A percentile compares a stretch with the other conserved stretches of the same genome.
Conservation (phyloP, 2,888 invertebrate species). For the Ophion slaviceki region DNA sequence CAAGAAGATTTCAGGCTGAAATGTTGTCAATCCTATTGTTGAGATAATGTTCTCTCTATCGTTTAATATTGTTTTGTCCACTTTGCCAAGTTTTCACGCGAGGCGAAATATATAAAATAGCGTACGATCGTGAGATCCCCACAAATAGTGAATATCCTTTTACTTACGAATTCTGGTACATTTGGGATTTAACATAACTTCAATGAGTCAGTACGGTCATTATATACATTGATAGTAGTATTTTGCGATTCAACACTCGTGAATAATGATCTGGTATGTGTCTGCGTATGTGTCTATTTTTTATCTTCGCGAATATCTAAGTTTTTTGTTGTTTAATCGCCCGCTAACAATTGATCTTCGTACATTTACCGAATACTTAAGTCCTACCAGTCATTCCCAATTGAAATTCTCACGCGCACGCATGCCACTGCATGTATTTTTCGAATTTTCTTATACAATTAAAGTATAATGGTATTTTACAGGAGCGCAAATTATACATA, state of each 20-base stretch:
- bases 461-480: slow-evolving; percentile 58
- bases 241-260: slow-evolving; percentile 73
- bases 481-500: slow-evolving; percentile 54
- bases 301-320: slow-evolving; percentile 63
- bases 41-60: neutral
- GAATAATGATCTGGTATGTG: slow-evolving; percentile 66
- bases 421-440: slow-evolving; percentile 10
- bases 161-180: slow-evolving; percentile 78
- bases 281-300: slow-evolving; percentile 36
- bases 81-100: neutral
- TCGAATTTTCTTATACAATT: slow-evolving; percentile 35
- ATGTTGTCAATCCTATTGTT: neutral
- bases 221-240: slow-evolving; percentile 74
- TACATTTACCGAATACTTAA: slow-evolving; percentile 73
- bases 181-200: slow-evolving; percentile 75
- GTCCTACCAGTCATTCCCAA: slow-evolving; percentile 71
- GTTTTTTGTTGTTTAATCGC: slow-evolving; percentile 66
- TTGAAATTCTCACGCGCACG: slow-evolving; percentile 18
- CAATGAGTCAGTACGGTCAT: slow-evolving; percentile 70
- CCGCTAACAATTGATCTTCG: slow-evolving; percentile 73
- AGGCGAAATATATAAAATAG: neutral
- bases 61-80: neutral
- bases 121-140: slow-evolving; percentile 46
- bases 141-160: slow-evolving; percentile 75
- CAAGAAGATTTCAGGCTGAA: neutral